Conservation (phyloP, 23 tunicate species). For the Ciona savignyi region DNA sequence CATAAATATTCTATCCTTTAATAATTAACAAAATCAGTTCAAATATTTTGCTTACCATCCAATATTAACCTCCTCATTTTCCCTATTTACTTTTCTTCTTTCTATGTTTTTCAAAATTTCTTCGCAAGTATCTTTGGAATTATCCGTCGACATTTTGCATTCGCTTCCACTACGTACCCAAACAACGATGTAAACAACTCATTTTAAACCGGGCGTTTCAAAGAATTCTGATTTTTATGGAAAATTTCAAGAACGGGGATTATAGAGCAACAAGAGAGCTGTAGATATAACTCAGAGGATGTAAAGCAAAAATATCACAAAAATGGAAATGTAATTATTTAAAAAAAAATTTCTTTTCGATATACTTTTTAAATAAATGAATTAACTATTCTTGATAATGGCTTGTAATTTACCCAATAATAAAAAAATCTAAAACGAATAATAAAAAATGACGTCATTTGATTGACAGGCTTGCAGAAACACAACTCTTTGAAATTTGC, state of each 20-base stretch:
- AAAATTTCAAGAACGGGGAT: background rate
- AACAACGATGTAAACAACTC: background rate
- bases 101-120: slow-evolving; percentile 16
- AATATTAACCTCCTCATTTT: slow-evolving; percentile 22
- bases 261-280: background rate
- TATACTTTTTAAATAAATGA: too few species aligned
- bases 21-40: too few species aligned
- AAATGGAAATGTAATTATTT: background rate
- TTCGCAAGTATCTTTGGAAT: background rate
- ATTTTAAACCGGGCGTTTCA: background rate
- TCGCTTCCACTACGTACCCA: background rate
- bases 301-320: background rate
- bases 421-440: too few species aligned
- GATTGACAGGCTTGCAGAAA: too few species aligned
- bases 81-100: slow-evolving; percentile 1
- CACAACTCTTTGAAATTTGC: too few species aligned
- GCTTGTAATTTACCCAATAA: too few species aligned
- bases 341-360: too few species aligned
- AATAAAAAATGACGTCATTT: too few species aligned
- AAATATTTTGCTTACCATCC: slow-evolving; percentile 26
- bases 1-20: too few species aligned
- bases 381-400: too few species aligned
- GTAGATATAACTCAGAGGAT: too few species aligned
- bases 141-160: background rate
- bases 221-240: background rate